phyloP scores from a whole-genome alignment of 2,888 invertebrate genomes.

The Cordilura impudica region DNA sequence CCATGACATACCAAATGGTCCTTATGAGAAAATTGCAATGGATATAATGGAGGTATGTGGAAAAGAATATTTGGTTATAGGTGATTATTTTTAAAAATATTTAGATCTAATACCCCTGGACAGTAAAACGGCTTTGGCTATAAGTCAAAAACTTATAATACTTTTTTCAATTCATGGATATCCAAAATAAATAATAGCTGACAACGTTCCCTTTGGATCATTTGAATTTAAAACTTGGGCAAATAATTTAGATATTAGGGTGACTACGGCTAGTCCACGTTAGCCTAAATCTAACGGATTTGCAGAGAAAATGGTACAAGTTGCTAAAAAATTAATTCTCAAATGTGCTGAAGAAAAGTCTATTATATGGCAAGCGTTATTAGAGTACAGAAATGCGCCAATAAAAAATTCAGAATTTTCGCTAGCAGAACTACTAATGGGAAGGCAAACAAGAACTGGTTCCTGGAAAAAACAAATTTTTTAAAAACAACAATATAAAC shows the following conservation, averaged over 20 bases:
- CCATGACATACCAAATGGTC: constrained; percentile 36
- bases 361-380: constrained; percentile 39
- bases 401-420: constrained; percentile 50
- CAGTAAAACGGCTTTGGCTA: constrained; percentile 56
- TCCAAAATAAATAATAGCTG: constrained; percentile 40
- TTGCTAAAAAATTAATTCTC: neutral
- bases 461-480: constrained; percentile 47
- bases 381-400: constrained; percentile 56
- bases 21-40: constrained; percentile 67
- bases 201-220: constrained; percentile 44
- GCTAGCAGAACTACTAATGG: constrained; percentile 49
- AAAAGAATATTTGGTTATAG: constrained; percentile 44
- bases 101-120: constrained; percentile 56
- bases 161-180: constrained; percentile 24
- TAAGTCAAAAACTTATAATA: constrained; percentile 49
- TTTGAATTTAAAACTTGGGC: constrained; percentile 34
- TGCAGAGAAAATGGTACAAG: constrained; percentile 17
- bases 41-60: constrained; percentile 67
- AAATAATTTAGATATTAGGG: constrained; percentile 27
- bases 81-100: constrained; percentile 61
- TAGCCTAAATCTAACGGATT: constrained; percentile 36
- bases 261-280: constrained; percentile 28
- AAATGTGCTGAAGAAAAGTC: neutral
- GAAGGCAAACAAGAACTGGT: constrained; percentile 53
- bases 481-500: constrained; percentile 38